Evolutionary conservation across 2,888 invertebrate species (phyloP), one percentile per base, ranked within the genome.

Genomic region (Coecobrya sp.): DNA sequence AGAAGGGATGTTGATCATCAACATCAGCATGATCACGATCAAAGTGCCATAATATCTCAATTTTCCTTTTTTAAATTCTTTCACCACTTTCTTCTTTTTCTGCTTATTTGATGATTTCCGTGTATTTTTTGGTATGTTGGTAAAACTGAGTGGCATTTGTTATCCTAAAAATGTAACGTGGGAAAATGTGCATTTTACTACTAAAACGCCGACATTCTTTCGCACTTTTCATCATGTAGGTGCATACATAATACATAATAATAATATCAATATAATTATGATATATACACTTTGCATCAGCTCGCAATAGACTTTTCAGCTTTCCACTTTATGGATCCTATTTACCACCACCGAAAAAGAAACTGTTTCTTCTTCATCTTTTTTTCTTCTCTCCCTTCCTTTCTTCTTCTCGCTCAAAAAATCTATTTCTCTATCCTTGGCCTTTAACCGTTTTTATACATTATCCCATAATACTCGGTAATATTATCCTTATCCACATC

Each of bases 401-500:
- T 25, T 62, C 25, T 62, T 36, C 25, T 27, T 7, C 27, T 10
- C n/a, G 11, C 0, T 4, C 0, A 59, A 42, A 62, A 82, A 82
- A 82, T 82, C 82, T 42, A 82, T 82, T 59, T 59, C 62, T 82
- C 42, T 62, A 82, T 82, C 82, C 82, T 82, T 82, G 82, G 82
- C 82, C 82, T 82, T 82, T 82, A 62, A 82, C 59, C 82, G 22
- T 42, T 82, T 62, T 10, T 62, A n/a, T 52, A 79, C 27, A 52
- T 79, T 79, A 79, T 79, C 79, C 52, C 79, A 49, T 82, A 82
- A 82, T 49, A 22, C 65, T 59, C 42, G n/a, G 19, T 16, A 73
- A 65, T 88, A 62, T 70, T 86, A 86, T 81, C 70, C 73, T 81
- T 68, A 82, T 81, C 81, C 86, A 76, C 91, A 87, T 59, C 22